These are phyloP conservation scores for Mactromeris polynyma DNA, from an alignment of 2,888 invertebrate species.

Conservation along the genomic window DNA sequence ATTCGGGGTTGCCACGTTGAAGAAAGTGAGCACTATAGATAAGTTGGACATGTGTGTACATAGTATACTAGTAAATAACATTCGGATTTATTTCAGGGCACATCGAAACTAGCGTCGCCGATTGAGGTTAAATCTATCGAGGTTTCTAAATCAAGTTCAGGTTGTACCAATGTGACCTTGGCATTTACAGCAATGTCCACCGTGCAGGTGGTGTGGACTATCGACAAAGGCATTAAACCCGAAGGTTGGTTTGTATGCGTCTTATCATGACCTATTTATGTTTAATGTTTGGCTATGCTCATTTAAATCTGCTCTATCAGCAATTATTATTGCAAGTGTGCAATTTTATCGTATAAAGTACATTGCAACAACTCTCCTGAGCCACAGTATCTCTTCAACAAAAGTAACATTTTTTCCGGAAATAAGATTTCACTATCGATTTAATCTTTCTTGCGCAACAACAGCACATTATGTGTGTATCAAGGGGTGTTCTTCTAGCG, in stretches of 20 bases:
- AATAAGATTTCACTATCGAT: too few relatives aligned
- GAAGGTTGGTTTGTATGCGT: slow-evolving; percentile 36
- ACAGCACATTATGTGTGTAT: too few relatives aligned
- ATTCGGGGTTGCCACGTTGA: background rate
- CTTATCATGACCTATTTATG: background rate
- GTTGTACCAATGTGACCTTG: slow-evolving; percentile 43
- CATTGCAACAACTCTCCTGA: too few relatives aligned
- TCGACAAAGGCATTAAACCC: slow-evolving; percentile 44
- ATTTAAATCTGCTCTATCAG: too few relatives aligned
- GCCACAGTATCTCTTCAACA: too few relatives aligned
- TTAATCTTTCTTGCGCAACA: too few relatives aligned
- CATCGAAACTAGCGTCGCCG: background rate
- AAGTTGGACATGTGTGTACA: too few relatives aligned
- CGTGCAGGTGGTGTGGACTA: slow-evolving; percentile 42
- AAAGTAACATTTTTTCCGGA: too few relatives aligned
- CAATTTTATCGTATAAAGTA: too few relatives aligned
- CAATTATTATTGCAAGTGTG: background rate
- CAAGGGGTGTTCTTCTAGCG: too few relatives aligned
- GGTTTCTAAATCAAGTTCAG: background rate
- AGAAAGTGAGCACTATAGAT: background rate
- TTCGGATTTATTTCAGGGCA: background rate
- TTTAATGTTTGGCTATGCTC: background rate
- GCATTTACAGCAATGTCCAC: slow-evolving; percentile 21
- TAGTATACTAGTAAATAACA: background rate
- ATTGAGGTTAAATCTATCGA: slow-evolving; percentile 29